phyloP scores from a whole-genome alignment of 1,140 invertebrate genomes.

The Physella acuta region DNA sequence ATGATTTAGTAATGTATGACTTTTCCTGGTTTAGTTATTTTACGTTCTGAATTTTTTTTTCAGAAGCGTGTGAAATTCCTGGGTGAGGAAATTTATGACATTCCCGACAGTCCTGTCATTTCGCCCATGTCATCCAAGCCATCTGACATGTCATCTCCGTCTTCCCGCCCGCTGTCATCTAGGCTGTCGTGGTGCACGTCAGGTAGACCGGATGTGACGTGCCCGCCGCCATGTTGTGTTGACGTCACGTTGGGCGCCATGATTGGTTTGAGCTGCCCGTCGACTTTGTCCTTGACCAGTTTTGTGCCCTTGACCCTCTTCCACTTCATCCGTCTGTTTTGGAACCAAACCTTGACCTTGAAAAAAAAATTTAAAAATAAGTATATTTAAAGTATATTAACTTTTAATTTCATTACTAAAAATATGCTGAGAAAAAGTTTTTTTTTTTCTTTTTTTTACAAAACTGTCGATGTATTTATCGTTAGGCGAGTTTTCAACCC shows the following conservation, averaged over 20 bases:
- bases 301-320: conserved; percentile 59
- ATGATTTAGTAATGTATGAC: too few relatives aligned
- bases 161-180: conserved; percentile 9
- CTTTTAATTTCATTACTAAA: not conserved
- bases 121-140: conserved; percentile 13
- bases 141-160: conserved; percentile 14
- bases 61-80: too few relatives aligned
- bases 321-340: conserved; percentile 61
- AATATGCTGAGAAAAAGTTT: not conserved
- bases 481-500: too few relatives aligned
- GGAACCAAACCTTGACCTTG: conserved; percentile 61
- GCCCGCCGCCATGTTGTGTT: conserved; percentile 29
- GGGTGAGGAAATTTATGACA: too few relatives aligned
- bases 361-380: conserved; percentile 22
- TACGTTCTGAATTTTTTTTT: too few relatives aligned
- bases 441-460: too few relatives aligned
- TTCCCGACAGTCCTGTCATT: conserved; percentile 10
- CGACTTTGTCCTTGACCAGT: conserved; percentile 58
- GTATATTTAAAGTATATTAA: not conserved
- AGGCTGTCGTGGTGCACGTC: not conserved
- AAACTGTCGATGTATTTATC: too few relatives aligned
- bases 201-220: conserved; percentile 9
- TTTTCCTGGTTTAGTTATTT: too few relatives aligned
- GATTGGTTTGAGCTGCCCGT: conserved; percentile 57
- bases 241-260: conserved; percentile 53